phyloP scores from a whole-genome alignment of 2,888 invertebrate genomes.

The Phragmatobia fuliginosa region DNA sequence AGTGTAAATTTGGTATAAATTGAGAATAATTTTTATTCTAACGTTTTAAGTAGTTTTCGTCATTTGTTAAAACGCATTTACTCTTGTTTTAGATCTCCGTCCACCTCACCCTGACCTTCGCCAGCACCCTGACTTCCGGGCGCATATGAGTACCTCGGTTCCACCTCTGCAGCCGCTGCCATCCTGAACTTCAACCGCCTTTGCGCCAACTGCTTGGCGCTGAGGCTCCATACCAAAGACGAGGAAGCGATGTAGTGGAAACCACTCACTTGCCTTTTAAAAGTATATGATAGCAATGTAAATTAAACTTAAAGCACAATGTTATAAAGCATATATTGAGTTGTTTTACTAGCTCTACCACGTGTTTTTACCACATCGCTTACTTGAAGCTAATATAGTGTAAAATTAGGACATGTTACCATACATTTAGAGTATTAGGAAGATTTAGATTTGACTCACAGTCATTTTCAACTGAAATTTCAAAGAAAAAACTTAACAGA shows the following conservation, averaged over 20 bases:
- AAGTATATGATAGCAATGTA: background rate
- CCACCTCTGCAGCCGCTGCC: slow-evolving; percentile 78
- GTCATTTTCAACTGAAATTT: background rate
- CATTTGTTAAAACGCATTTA: no score
- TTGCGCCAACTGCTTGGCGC: slow-evolving; percentile 79
- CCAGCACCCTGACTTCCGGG: slow-evolving; percentile 75
- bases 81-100: slow-evolving; percentile 68
- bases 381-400: slow-evolving; percentile 16
- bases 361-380: slow-evolving; percentile 25
- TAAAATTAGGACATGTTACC: slow-evolving; percentile 23
- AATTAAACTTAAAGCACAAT: background rate
- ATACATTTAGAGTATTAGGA: slow-evolving; percentile 17
- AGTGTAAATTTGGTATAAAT: background rate
- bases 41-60: no score
- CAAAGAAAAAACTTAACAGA: background rate
- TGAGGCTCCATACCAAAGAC: slow-evolving; percentile 65
- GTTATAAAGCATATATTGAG: background rate
- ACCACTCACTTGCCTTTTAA: background rate
- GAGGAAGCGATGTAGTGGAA: slow-evolving; percentile 31
- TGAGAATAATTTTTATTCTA: background rate
- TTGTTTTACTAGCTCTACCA: background rate
- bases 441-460: background rate
- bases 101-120: slow-evolving; percentile 73
- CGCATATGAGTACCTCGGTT: slow-evolving; percentile 68
- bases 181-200: slow-evolving; percentile 82